A percentile compares a stretch with the other conserved stretches of the same genome.
phyloP scores from a whole-genome alignment of 2,797 vertebrate species.

The Cichlasoma orientale region DNA sequence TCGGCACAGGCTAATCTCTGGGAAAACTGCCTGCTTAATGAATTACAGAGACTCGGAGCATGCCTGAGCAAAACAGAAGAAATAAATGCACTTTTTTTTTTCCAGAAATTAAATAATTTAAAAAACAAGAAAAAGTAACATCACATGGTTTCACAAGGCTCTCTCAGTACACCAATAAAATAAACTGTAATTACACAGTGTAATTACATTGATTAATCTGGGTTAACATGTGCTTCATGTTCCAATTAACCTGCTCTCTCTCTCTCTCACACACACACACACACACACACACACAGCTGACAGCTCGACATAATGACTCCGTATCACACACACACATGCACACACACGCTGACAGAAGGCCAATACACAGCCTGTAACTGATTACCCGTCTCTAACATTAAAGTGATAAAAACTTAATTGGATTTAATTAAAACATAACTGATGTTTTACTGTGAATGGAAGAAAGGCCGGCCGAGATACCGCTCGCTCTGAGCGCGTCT shows the following conservation, averaged over 20 bases:
- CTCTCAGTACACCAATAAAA: not conserved
- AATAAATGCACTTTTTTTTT: not conserved
- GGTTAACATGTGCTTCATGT: conserved; percentile 60
- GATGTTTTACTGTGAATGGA: conserved; percentile 42
- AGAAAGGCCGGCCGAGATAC: not conserved
- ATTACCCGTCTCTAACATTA: conserved; percentile 39
- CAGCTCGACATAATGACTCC: conserved; percentile 38
- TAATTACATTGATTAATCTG: conserved; percentile 68
- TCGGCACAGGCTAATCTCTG: conserved; percentile 48
- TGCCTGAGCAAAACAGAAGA: too few relatives aligned
- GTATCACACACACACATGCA: conserved; percentile 37
- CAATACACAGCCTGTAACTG: conserved; percentile 17
- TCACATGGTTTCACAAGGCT: not conserved
- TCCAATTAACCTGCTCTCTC: conserved; percentile 50
- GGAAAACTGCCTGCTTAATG: conserved; percentile 51
- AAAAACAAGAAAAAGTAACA: not conserved
- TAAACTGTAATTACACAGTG: conserved; percentile 36
- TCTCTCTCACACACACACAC: conserved; percentile 23
- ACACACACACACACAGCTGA: conserved; percentile 31
- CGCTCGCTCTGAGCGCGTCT: not conserved
- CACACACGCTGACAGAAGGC: conserved; percentile 14
- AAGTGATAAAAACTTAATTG: conserved; percentile 68
- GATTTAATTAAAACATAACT: conserved; percentile 64
- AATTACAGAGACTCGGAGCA: conserved; percentile 20
- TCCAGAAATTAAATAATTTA: not conserved